These are phyloP conservation scores for Wasmannia auropunctata DNA, from an alignment of 1,140 invertebrate species.

Conservation along the genomic window DNA sequence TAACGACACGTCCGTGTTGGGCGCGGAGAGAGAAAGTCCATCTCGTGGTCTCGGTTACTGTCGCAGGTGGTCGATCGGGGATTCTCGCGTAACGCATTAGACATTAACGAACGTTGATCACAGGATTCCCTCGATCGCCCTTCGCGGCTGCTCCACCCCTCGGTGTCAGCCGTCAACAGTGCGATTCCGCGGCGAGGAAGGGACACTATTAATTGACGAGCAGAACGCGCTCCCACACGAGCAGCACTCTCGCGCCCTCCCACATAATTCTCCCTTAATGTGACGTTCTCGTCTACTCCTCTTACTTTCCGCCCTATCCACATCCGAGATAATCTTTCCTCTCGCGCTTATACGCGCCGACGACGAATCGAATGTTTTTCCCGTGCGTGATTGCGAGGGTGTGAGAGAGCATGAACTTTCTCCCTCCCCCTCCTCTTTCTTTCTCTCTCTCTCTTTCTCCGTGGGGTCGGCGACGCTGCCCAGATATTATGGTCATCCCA, in stretches of 20 bases:
- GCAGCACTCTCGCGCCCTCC: constrained; percentile 69
- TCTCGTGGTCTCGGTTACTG: constrained; percentile 1
- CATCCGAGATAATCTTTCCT: constrained; percentile 79
- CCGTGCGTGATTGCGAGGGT: constrained; percentile 49
- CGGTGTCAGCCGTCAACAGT: not conserved
- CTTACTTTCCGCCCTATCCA: constrained; percentile 64
- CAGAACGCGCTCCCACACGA: constrained; percentile 70
- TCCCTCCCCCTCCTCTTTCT: not conserved
- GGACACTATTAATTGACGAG: constrained; percentile 82
- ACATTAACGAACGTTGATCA: constrained; percentile 43
- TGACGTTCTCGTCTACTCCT: constrained; percentile 76
- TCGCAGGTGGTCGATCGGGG: constrained; percentile 59
- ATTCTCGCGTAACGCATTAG: constrained; percentile 42
- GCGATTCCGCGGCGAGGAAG: constrained; percentile 52
- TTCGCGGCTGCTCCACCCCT: not conserved
- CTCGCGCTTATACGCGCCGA: constrained; percentile 25
- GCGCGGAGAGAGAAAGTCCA: constrained; percentile 64
- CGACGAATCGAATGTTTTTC: constrained; percentile 60
- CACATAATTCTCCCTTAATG: constrained; percentile 84
- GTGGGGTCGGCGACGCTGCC: constrained; percentile 67
- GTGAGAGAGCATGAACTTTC: not conserved
- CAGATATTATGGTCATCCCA: constrained; percentile 80
- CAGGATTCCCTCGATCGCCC: not conserved
- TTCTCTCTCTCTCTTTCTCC: not conserved
- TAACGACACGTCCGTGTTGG: constrained; percentile 7